Evolutionary conservation across 1,140 invertebrate species (phyloP).

Genomic region (Panagrolaimus sp.): DNA sequence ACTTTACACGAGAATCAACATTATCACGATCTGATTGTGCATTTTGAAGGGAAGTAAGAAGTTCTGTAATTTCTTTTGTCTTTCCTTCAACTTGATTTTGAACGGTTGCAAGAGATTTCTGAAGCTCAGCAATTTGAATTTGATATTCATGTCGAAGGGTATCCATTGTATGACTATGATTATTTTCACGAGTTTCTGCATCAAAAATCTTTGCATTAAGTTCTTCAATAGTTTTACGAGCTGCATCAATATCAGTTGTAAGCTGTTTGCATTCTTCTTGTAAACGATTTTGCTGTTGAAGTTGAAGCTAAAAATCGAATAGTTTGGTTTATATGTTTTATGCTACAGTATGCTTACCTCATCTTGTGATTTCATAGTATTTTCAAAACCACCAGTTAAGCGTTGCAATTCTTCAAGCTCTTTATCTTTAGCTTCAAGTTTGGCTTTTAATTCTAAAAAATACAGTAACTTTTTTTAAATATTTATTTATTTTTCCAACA

Average conservation of each 20-base stretch:
- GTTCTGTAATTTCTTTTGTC: not conserved
- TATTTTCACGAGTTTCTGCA: too few species aligned
- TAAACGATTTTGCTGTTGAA: not conserved
- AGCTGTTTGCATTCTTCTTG: not conserved
- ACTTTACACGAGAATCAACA: not conserved
- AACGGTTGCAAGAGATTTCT: not conserved
- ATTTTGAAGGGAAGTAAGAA: not conserved
- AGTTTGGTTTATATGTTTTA: too few species aligned
- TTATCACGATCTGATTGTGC: not conserved
- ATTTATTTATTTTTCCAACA: too few species aligned
- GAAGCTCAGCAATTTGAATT: not conserved
- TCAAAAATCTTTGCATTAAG: not conserved
- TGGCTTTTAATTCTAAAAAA: not conserved
- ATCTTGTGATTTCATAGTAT: not conserved
- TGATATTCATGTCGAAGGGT: not conserved
- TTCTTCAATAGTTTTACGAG: not conserved
- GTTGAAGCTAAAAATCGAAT: too few species aligned
- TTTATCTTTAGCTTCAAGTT: not conserved
- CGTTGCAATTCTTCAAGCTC: not conserved
- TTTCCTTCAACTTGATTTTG: not conserved
- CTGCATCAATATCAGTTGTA: not conserved
- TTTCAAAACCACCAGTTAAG: not conserved
- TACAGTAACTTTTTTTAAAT: too few species aligned
- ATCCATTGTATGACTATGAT: too few species aligned
- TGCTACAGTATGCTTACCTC: not conserved